Base-by-base conservation (phyloP, 2,797 vertebrate species). In the Selene dorsalis region DNA sequence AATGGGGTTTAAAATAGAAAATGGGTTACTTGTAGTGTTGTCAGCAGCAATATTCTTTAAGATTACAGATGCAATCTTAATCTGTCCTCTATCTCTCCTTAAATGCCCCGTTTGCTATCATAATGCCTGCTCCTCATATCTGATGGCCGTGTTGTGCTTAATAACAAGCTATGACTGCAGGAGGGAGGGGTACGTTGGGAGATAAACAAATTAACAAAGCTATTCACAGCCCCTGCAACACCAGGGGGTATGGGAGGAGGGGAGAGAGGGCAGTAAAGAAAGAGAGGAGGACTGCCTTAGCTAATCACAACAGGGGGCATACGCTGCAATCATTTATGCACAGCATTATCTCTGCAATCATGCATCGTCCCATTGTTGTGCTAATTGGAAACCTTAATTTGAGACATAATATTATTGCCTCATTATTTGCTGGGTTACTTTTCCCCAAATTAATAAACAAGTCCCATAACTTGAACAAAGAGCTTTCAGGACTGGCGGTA, bases 141-240 rank as follows among this genome's bases (percentile, higher is more conserved):
- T 92, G 93, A 94, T 93, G 91, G 85, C 75, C 84, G 81, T 85
- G 92, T 89, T 90, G 88, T 87, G 91, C 87, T 91, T 92, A 93
- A 93, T 93, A 93, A 94, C 89, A 90, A 91, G 91, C 86, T 69
- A 73, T 63, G 79, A 78, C 84, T 76, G 84, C 86, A 17, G 77
- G 81, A 88, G 84, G 90, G 89, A 91, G 87, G 87, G 82, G 86
- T 62, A 75, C 78, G 52, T 75, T 84, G 83, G 89, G 91, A 91
- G 88, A 91, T 91, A 92, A 93, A 93, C 93, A 94, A 94, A 94
- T 94, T 92, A 94, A 92, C 91, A 92, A 93, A 92, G 92, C 91
- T 85, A 91, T 94, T 90, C 87, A 43, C 87, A 86, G 89, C 75
- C 84, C 84, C 68, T 75, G 88, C 85, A 85, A 73, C 89, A 85